Evolutionary conservation across 1,140 invertebrate species (phyloP), one percentile per base, ranked within the genome.

Genomic region (Ephestia elutella): DNA sequence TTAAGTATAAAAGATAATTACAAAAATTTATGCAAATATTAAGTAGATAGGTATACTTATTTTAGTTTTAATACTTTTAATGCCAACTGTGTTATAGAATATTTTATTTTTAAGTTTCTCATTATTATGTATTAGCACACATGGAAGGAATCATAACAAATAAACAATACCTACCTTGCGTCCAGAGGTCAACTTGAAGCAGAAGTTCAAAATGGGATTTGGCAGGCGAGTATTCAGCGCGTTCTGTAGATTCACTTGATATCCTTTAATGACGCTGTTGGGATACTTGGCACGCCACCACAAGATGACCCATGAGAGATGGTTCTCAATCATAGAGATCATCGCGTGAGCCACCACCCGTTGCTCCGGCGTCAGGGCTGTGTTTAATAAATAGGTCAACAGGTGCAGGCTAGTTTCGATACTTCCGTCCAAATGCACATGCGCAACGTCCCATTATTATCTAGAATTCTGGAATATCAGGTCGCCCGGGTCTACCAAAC

Each of bases 271-370:
- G 57, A 96, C 93, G 70, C 92, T 92, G 69, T 96, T 95, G 3
- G 95, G 92, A 77, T 95, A 95, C 90, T 96, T 97, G 68, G 94
- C 93, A 72, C 95, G 93, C 96, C 96, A 97, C 89, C 93, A 96
- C 74, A 93, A 91, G 49, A 96, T 92, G 65, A 96, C 95, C 96
- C 96, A 97, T 49, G 94, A 93, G 9, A 97, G 92, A 85, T 98
- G 96, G 80, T 97, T 97, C 87, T 98, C 96, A 70, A 97, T 93
- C 96, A 98, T 97, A 20, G 95, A 96, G 75, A 96, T 96, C 90
- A 96, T 96, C n/a, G 96, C 96, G 86, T 98, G 95, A 8, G 95
- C 93, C 9, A 97, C 91, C 71, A 94, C 95, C 63, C 94, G 93
- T 81, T 98, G 96, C 73, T 97, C 96, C 55, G 92, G 85, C 53